These are phyloP conservation scores for Mnemiopsis leidyi DNA, from an alignment of 37 sponge, comb jelly and placozoan genomes.

Conservation along the genomic window DNA sequence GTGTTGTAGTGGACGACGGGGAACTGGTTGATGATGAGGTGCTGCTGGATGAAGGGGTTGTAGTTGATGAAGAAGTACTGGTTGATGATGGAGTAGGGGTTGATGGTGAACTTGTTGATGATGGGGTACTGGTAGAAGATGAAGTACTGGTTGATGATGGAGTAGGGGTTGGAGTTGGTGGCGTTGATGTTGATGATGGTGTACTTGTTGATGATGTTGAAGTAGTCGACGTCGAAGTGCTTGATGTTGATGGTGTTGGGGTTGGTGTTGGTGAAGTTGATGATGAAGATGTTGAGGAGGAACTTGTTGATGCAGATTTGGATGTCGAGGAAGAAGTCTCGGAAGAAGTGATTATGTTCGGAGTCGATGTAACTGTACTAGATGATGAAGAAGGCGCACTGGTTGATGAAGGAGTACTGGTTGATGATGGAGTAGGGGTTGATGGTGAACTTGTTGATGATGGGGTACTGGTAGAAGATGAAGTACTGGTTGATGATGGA, in stretches of 20 bases:
- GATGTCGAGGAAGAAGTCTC: neutral
- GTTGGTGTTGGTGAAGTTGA: too few relatives aligned
- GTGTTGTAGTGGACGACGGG: too few relatives aligned
- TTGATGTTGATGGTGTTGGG: neutral
- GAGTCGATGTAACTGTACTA: neutral
- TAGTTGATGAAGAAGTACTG: neutral
- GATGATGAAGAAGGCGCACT: neutral
- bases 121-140: neutral
- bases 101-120: neutral
- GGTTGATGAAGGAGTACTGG: neutral
- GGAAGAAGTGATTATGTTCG: too few relatives aligned
- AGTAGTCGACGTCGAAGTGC: neutral
- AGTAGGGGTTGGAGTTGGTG: too few relatives aligned
- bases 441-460: neutral
- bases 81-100: neutral
- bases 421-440: neutral
- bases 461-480: neutral
- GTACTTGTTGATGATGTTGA: neutral
- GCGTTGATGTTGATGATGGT: too few relatives aligned
- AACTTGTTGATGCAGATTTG: neutral
- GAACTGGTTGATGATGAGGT: too few relatives aligned
- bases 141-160: neutral
- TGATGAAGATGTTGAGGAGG: neutral
- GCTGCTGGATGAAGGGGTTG: too few relatives aligned
- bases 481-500: neutral